Evolutionary conservation across 2,888 invertebrate species (phyloP).

Genomic region (Cosmopolites sordidus): DNA sequence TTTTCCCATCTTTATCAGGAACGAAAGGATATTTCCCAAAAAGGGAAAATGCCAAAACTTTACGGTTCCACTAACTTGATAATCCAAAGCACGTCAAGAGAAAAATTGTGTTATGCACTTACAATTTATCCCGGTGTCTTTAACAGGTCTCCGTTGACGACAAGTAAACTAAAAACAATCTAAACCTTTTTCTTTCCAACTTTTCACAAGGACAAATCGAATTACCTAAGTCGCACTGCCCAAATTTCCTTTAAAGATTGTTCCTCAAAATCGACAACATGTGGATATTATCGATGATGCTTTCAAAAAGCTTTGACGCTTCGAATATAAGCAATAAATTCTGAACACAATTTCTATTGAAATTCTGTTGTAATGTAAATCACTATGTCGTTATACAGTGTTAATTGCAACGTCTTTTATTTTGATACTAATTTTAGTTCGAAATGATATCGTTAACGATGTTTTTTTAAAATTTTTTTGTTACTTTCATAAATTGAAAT

Average conservation of each 20-base stretch:
- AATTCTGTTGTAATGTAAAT: too few relatives aligned
- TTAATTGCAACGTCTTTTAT: too few relatives aligned
- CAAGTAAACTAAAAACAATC: slow-evolving; percentile 15
- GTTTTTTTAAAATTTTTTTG: too few relatives aligned
- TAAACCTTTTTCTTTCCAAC: slow-evolving; percentile 14
- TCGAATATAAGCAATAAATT: too few relatives aligned
- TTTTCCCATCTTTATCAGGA: too few relatives aligned
- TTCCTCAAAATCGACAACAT: slow-evolving; percentile 5
- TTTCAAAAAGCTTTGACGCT: too few relatives aligned
- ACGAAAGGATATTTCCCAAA: background rate
- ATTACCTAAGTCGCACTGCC: slow-evolving; percentile 9
- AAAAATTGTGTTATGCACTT: slow-evolving; percentile 8
- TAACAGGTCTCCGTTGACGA: slow-evolving; percentile 9
- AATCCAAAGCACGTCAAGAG: slow-evolving; percentile 2
- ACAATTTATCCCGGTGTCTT: slow-evolving; percentile 8
- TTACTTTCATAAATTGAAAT: too few relatives aligned
- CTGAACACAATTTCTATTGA: too few relatives aligned
- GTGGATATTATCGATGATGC: too few relatives aligned
- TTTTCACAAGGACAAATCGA: slow-evolving; percentile 11
- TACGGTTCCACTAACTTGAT: background rate
- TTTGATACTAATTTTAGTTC: too few relatives aligned
- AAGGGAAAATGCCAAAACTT: background rate
- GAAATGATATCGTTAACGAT: too few relatives aligned
- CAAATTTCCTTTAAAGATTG: slow-evolving; percentile 10
- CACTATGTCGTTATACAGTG: too few relatives aligned